Evolutionary conservation across 2,888 invertebrate genomes (phyloP), one percentile per base, ranked within the genome.

Genomic region (Odiellus spinosus): DNA sequence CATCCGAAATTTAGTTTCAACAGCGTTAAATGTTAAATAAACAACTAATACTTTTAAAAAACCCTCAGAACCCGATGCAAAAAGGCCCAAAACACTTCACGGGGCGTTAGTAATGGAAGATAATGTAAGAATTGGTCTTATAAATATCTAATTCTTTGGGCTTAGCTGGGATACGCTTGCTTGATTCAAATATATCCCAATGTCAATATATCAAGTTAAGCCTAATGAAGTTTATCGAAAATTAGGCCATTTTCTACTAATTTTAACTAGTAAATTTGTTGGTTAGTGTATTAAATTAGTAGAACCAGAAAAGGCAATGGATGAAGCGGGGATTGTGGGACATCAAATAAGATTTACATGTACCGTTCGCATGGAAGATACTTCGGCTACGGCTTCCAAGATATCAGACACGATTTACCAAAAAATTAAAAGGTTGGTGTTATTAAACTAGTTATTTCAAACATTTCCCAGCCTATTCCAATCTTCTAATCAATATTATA

Each of bases 51-150:
- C n/a, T n/a, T n/a, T n/a, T n/a, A n/a, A n/a, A n/a, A n/a, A n/a
- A n/a, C n/a, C 4, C 18, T 15, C 17, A 43, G 43, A 34, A 15
- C 17, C 34, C 11, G 43, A 40, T 17, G 20, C 87, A 0, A 91
- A 91, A 63, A 72, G 84, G 40, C 74, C 82, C n/a, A 73, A 88
- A 47, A 71, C 87, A 19, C 72, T 93, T 5, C 90, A 93, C 64
- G 91, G 86, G 4, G 81, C 93, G 18, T 70, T 95, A 2, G 82
- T 91, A 55, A 82, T 90, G 65, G 84, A 81, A 64, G 88, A 90
- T 55, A 85, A 82, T 64, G 64, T 63, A 54, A 60, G 60, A 12
- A n/a, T 38, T 10, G 18, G 2, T 38, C 26, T 26, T 26, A n/a
- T n/a, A n/a, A n/a, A n/a, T n/a, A n/a, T n/a, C n/a, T n/a, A n/a